These are phyloP conservation scores for Leptodactylus fallax DNA, from an alignment of 2,797 vertebrate species.

Conservation along the genomic window DNA sequence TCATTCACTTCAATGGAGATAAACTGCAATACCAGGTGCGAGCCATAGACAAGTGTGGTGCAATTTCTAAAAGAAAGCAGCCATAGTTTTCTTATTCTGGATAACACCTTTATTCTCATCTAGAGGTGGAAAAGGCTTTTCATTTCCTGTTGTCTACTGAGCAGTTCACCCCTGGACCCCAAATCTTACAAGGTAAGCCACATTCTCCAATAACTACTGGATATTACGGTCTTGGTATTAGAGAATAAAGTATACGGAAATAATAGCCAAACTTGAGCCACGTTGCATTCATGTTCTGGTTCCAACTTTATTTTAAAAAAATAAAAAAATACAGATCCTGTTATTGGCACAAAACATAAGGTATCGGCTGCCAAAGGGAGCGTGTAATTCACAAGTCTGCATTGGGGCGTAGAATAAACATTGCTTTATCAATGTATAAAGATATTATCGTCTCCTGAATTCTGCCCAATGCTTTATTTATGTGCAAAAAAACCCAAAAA, in stretches of 20 bases:
- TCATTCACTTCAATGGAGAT: no score
- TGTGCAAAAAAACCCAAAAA: no score
- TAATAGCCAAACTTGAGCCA: slow-evolving; percentile 38
- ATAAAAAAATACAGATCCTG: slow-evolving; percentile 1
- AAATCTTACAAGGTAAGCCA: neutral
- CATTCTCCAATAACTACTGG: no score
- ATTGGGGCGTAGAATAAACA: slow-evolving; percentile 8
- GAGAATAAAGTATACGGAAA: neutral
- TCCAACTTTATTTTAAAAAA: slow-evolving; percentile 18
- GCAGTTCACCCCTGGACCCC: neutral
- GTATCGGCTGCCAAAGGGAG: slow-evolving; percentile 21
- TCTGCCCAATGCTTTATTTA: neutral
- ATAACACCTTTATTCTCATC: neutral
- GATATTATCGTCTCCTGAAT: slow-evolving; percentile 16
- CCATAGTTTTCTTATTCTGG: no score
- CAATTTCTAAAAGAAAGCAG: no score
- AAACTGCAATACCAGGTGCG: no score
- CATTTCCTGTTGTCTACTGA: no score
- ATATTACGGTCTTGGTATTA: no score
- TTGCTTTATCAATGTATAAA: neutral
- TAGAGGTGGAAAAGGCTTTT: neutral
- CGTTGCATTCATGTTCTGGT: slow-evolving; percentile 37
- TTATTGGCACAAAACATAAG: slow-evolving; percentile 28
- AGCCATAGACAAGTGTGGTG: no score
- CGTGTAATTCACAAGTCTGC: slow-evolving; percentile 29